A percentile compares a stretch with the other conserved stretches of the same genome.
Evolutionary conservation across 2,113 vertebrate species (phyloP).

Genomic region (Chloroceryle aenea): DNA sequence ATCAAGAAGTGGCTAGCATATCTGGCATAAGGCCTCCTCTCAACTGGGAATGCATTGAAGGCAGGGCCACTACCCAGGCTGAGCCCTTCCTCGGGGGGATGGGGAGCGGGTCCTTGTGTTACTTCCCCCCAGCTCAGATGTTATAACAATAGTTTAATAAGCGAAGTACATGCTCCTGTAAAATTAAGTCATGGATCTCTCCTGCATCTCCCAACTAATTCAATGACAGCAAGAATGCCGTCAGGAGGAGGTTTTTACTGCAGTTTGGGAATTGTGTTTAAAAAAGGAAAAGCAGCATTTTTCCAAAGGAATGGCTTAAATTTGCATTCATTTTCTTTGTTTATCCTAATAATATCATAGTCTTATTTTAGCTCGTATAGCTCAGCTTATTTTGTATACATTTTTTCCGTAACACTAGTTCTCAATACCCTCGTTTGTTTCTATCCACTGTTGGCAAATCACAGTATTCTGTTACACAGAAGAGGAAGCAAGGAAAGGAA

Average conservation of each 20-base stretch:
- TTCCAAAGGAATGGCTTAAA: neutral
- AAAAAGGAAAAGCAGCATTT: neutral
- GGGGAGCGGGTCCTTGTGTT: neutral
- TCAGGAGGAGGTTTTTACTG: neutral
- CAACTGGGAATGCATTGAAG: neutral
- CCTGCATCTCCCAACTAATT: neutral
- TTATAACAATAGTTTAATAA: neutral
- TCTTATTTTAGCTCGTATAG: neutral
- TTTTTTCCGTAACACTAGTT: neutral
- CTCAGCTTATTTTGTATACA: constrained; percentile 13
- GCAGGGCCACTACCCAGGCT: neutral
- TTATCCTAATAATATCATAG: neutral
- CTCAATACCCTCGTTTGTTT: neutral
- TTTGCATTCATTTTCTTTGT: neutral
- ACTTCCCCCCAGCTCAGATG: neutral
- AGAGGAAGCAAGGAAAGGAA: neutral
- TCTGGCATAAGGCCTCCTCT: neutral
- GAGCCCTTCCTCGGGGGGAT: neutral
- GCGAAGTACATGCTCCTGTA: neutral
- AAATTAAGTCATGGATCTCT: neutral
- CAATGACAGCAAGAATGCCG: neutral
- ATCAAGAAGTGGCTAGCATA: neutral
- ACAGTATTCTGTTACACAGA: neutral
- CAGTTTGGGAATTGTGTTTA: neutral
- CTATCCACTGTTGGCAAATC: neutral